Evolutionary conservation across 2,888 invertebrate species (phyloP).

Genomic region (Cyrtodaria siliqua): DNA sequence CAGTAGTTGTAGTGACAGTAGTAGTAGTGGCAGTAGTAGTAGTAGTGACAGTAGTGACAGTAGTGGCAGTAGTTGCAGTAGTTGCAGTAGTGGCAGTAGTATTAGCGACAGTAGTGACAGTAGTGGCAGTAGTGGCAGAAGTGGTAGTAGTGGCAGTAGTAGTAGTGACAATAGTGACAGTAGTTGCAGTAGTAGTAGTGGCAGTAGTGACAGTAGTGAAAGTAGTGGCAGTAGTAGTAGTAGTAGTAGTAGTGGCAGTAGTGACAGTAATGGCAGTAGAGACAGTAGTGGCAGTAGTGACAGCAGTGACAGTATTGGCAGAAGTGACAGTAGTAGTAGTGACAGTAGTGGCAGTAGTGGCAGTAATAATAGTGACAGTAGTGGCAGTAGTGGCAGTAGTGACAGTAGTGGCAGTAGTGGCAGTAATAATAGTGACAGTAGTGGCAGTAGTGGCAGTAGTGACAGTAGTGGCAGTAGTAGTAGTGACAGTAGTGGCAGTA

Average conservation of each 20-base stretch:
- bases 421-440: conserved; percentile 1
- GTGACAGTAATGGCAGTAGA: conserved; percentile 7
- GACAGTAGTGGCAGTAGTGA: conserved; percentile 13
- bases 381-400: conserved; percentile 2
- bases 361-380: neutral
- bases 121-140: conserved; percentile 18
- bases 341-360: conserved; percentile 18
- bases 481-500: neutral
- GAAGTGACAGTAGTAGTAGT: conserved; percentile 29
- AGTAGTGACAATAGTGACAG: conserved; percentile 13
- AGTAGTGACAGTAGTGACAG: conserved; percentile 7
- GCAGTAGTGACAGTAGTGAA: conserved; percentile 13
- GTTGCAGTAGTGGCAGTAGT: conserved; percentile 17
- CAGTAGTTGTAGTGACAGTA: conserved; percentile 9
- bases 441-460: conserved; percentile 2
- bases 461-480: neutral
- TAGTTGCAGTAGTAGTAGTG: conserved; percentile 25
- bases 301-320: conserved; percentile 22
- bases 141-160: conserved; percentile 24
- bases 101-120: conserved; percentile 9
- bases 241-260: conserved; percentile 23
- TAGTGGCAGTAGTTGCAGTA: conserved; percentile 4
- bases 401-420: conserved; percentile 1
- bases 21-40: conserved; percentile 8
- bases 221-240: conserved; percentile 23